These are phyloP conservation scores for Epiblema foenella DNA, from an alignment of 2,888 invertebrate species.

Conservation along the genomic window DNA sequence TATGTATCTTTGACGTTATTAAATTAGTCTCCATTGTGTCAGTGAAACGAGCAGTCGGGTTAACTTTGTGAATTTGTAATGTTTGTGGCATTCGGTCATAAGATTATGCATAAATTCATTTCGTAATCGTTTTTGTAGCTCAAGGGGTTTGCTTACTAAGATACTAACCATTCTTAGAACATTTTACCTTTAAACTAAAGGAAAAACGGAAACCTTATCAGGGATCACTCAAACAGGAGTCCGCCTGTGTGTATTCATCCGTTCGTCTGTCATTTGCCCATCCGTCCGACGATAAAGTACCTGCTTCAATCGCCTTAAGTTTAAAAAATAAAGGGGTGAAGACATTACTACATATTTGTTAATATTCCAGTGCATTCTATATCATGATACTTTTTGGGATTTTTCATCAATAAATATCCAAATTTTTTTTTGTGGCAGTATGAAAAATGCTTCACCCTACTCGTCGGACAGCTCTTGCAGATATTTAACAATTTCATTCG, in stretches of 20 bases:
- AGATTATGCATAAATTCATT: not conserved
- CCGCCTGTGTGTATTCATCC: not conserved
- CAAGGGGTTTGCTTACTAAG: not conserved
- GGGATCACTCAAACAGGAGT: not conserved
- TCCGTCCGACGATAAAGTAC: not conserved
- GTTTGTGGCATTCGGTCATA: not conserved
- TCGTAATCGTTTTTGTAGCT: not conserved
- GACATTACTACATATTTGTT: too few relatives aligned
- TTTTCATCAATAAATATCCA: not conserved
- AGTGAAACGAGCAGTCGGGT: not conserved
- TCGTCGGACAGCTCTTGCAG: not conserved
- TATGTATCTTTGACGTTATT: too few relatives aligned
- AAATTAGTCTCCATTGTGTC: not conserved
- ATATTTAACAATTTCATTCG: not conserved
- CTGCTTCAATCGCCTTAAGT: not conserved
- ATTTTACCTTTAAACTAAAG: not conserved
- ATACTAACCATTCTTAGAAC: not conserved
- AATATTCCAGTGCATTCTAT: not conserved
- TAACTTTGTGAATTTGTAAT: not conserved
- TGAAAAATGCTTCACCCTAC: not conserved
- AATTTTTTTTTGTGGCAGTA: not conserved
- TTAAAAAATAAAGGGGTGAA: not conserved
- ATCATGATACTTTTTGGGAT: not conserved
- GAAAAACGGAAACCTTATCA: not conserved
- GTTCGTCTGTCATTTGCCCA: not conserved